Conservation (phyloP, 2,888 invertebrate species). For the Tenthredo scrophulariae region DNA sequence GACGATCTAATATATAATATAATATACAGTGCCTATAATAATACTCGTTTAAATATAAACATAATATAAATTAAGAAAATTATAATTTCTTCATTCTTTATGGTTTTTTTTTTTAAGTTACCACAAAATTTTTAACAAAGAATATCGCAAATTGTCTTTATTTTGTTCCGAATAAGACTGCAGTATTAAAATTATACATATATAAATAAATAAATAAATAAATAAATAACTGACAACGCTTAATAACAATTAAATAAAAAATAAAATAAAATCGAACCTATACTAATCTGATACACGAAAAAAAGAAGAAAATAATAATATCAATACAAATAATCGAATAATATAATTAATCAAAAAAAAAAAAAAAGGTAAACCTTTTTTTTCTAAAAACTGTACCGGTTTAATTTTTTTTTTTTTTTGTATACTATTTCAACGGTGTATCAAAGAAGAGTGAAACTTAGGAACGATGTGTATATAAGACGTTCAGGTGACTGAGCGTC, state of each 20-base stretch:
- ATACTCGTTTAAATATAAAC: constrained; percentile 15
- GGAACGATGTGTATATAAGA: constrained; percentile 6
- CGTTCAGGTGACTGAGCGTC: neutral
- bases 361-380: no score
- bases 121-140: constrained; percentile 10
- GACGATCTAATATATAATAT: constrained; percentile 11
- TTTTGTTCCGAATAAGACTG: neutral
- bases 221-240: constrained; percentile 59
- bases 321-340: neutral
- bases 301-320: neutral
- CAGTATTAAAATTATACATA: constrained; percentile 33
- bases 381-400: no score
- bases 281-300: neutral
- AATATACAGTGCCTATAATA: constrained; percentile 26
- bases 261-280: constrained; percentile 66
- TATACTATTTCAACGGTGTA: neutral
- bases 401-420: no score
- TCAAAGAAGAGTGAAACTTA: neutral
- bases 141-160: neutral
- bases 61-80: neutral
- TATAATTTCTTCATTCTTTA: neutral
- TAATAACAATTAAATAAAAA: constrained; percentile 64
- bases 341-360: neutral
- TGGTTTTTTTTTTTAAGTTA: neutral
- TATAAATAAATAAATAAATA: neutral